A percentile compares a stretch with the other conserved stretches of the same genome.
These are phyloP conservation scores for Galeopsomyia nigrocyanea DNA, from an alignment of 2,888 invertebrate species.

Conservation along the genomic window DNA sequence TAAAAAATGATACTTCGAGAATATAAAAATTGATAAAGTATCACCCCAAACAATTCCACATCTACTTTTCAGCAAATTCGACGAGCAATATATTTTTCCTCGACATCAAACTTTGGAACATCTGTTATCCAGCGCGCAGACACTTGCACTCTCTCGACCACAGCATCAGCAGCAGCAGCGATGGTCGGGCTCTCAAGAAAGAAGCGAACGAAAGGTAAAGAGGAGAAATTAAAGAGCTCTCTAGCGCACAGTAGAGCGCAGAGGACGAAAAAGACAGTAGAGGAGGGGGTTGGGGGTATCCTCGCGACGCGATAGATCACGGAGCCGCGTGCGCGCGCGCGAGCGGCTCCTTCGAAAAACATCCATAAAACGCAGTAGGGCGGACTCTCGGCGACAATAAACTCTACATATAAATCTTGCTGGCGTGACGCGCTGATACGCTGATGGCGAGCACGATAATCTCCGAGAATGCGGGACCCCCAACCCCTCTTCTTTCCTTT, in stretches of 20 bases:
- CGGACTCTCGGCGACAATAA: conserved; percentile 69
- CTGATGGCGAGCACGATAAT: conserved; percentile 70
- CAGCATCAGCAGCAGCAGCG: no score
- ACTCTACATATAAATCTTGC: conserved; percentile 70
- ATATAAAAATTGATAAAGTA: no score
- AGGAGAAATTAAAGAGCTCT: conserved; percentile 37
- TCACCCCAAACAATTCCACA: no score
- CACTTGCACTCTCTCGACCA: no score
- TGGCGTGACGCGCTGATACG: conserved; percentile 69
- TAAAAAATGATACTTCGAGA: no score
- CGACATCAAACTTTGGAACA: no score
- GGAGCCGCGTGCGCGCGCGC: conserved; percentile 60
- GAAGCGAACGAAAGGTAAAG: conserved; percentile 35
- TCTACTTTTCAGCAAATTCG: no score
- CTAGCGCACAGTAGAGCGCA: not conserved
- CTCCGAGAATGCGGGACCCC: conserved; percentile 69
- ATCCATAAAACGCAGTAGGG: conserved; percentile 70
- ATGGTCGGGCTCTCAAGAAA: no score
- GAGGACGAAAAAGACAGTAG: conserved; percentile 39
- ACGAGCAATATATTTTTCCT: no score
- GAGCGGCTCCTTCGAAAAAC: conserved; percentile 67
- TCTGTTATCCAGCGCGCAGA: no score
- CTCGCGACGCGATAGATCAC: conserved; percentile 66
- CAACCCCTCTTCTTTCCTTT: conserved; percentile 54
- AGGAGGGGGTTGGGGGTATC: conserved; percentile 29